A percentile compares a stretch with the other conserved stretches of the same genome.
These are phyloP conservation scores for Parnassius glacialis DNA, from an alignment of 2,888 invertebrate genomes.

Conservation along the genomic window DNA sequence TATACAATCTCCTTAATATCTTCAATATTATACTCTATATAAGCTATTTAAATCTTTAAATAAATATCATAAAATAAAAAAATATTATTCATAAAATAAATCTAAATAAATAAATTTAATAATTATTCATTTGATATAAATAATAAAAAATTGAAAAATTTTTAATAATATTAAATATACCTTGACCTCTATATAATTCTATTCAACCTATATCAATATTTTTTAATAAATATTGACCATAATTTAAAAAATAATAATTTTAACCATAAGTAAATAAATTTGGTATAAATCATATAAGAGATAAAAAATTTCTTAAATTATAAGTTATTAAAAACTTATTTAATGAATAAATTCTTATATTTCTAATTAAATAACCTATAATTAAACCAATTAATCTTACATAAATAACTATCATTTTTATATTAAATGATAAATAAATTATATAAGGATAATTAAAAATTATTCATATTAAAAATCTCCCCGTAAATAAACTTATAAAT, in stretches of 20 bases:
- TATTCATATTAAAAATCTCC: slow-evolving; percentile 71
- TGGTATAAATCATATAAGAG: slow-evolving; percentile 51
- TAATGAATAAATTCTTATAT: slow-evolving; percentile 64
- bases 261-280: too few relatives aligned
- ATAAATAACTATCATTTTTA: too few relatives aligned
- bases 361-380: too few relatives aligned
- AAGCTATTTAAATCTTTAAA: slow-evolving; percentile 19
- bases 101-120: slow-evolving; percentile 57
- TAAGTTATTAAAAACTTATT: slow-evolving; percentile 73
- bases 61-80: slow-evolving; percentile 58
- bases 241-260: too few relatives aligned
- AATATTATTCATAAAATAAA: slow-evolving; percentile 33
- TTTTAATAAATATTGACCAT: too few relatives aligned
- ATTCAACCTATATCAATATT: too few relatives aligned
- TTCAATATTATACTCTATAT: slow-evolving; percentile 23
- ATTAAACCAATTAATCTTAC: too few relatives aligned
- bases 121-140: slow-evolving; percentile 66
- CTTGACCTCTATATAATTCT: too few relatives aligned
- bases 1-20: not conserved
- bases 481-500: slow-evolving; percentile 76
- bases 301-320: slow-evolving; percentile 56
- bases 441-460: too few relatives aligned
- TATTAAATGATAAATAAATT: too few relatives aligned
- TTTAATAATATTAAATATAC: slow-evolving; percentile 48
- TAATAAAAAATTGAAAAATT: slow-evolving; percentile 61